Conservation (phyloP, 2,113 vertebrate genomes). For the Pitta sordida region DNA sequence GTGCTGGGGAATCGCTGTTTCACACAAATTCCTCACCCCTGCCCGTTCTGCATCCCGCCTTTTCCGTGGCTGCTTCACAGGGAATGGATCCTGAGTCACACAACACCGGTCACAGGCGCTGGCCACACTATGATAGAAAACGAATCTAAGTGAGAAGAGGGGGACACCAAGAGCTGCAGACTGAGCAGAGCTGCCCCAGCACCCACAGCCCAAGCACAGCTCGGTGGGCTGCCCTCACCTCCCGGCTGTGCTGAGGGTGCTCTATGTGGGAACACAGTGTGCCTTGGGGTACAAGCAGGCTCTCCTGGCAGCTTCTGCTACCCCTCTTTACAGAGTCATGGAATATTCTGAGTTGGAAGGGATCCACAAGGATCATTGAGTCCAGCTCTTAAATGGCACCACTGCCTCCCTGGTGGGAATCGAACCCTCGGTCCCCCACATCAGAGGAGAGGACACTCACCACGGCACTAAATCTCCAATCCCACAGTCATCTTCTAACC, state of each 20-base stretch:
- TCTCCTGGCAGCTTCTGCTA: background rate
- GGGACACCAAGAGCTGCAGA: background rate
- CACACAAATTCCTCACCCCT: background rate
- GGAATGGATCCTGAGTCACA: accelerated
- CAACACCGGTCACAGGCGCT: too few species aligned
- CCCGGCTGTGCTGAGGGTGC: too few species aligned
- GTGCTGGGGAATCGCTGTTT: background rate
- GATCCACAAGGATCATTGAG: too few species aligned
- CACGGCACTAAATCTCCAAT: too few species aligned
- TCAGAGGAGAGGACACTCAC: too few species aligned
- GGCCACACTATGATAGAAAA: background rate
- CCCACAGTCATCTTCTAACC: background rate
- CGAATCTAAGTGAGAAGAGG: accelerated
- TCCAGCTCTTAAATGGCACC: too few species aligned
- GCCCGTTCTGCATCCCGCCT: accelerated
- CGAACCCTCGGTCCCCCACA: too few species aligned
- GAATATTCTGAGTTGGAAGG: too few species aligned
- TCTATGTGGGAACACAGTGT: background rate
- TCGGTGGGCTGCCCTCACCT: background rate
- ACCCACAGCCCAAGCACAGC: background rate
- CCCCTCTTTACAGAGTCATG: too few species aligned
- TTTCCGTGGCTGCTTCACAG: background rate
- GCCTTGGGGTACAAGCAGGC: background rate
- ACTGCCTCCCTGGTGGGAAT: too few species aligned
- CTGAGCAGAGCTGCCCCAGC: background rate